Evolutionary conservation across 2,113 vertebrate species (phyloP).

Genomic region (Spea multiplicata): DNA sequence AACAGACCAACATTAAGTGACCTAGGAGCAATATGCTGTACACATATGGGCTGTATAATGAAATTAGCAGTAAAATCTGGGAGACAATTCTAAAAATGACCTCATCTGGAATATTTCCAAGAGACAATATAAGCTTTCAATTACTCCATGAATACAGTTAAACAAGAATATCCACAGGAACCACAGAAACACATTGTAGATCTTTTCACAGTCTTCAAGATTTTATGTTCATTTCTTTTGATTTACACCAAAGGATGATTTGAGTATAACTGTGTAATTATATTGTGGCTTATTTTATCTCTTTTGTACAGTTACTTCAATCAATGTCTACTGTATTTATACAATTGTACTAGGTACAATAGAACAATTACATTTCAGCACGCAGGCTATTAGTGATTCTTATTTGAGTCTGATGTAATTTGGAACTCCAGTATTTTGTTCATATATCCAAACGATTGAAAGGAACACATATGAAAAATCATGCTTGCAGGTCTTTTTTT

Average conservation of each 20-base stretch:
- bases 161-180: conserved; percentile 3
- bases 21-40: too few relatives aligned
- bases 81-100: background rate
- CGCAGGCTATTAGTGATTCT: conserved; percentile 20
- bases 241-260: conserved; percentile 25
- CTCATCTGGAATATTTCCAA: background rate
- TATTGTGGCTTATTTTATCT: conserved; percentile 23
- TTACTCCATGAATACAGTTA: background rate
- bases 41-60: too few relatives aligned
- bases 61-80: too few relatives aligned
- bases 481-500: too few relatives aligned
- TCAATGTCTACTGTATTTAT: conserved; percentile 7
- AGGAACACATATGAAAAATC: too few relatives aligned
- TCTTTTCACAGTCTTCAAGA: background rate
- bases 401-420: background rate
- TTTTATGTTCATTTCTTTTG: background rate
- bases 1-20: too few relatives aligned
- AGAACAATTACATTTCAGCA: conserved; percentile 13
- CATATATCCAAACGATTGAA: too few relatives aligned
- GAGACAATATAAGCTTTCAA: background rate
- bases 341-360: background rate
- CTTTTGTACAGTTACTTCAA: conserved; percentile 16
- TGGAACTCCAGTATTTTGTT: too few relatives aligned
- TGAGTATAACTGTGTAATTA: conserved; percentile 20
- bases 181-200: background rate